Base-by-base conservation (phyloP, 1,140 invertebrate species). In the Ceratina japonica region DNA sequence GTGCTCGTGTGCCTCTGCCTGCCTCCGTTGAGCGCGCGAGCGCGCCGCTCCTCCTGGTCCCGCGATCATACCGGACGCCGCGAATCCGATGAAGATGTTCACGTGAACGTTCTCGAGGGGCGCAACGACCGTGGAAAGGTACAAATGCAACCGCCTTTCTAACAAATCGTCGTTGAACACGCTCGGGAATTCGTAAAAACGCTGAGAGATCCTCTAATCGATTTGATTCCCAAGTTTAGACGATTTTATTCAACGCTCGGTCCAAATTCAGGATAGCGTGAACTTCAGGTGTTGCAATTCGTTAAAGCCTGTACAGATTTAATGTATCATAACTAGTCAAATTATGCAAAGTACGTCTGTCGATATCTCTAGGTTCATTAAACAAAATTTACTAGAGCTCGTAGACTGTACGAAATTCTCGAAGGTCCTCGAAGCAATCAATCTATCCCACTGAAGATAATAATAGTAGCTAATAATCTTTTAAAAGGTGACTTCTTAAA, bases 141-240 rank as follows among this genome's bases (percentile, higher is more conserved):
- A 86, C 78, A 86, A 86, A 86, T 86, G 79, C 63, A 69, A 27
- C 68, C 68, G 84, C 37, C 65, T 74, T 78, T 68, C 73, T 83
- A 74, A 86, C 81, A 83, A 84, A 84, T 84, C 63, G 75, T 77
- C 69, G 68, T 37, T 56, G 66, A 56, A 16, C 66, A 56, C 66
- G 24, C 49, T 22, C 22, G 20, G n/a, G 13, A 56, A 56, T n/a
- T 16, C 16, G 12, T 68, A 24, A 8, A 7, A 12, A 13, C 56
- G n/a, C 20, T 13, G 18, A 27, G 15, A 0, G 27, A 22, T 68
- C n/a, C 31, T 44, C 20, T 27, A 7, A 59, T 71, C 44, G 66
- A 66, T 61, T 49, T 51, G 44, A 76, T 83, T 75, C 22, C 37
- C 70, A n/a, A 16, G 0, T 71, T 79, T 75, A 20, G 51, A 56